Evolutionary conservation across 2,797 vertebrate species (phyloP).

Genomic region (Enteromius argenteus): DNA sequence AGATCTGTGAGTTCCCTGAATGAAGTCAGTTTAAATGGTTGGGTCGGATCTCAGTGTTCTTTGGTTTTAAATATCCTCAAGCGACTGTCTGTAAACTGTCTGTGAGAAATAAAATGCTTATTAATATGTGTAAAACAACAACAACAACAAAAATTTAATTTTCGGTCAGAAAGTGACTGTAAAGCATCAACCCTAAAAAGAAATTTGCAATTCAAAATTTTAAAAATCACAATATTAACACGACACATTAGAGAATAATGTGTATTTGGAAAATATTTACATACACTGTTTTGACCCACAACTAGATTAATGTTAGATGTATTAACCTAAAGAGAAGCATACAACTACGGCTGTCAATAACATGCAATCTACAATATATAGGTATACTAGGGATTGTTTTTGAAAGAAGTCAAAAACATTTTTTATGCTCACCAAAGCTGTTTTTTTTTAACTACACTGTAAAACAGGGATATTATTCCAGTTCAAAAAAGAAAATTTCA

Average conservation of each 20-base stretch:
- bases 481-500: neutral
- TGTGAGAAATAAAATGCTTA: neutral
- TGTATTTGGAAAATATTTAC: neutral
- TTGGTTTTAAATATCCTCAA: neutral
- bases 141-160: too few relatives aligned
- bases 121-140: neutral
- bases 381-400: neutral
- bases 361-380: neutral
- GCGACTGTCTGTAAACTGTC: neutral
- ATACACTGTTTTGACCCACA: neutral
- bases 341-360: neutral
- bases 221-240: neutral
- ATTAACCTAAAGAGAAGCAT: neutral
- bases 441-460: too few relatives aligned
- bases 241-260: neutral
- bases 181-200: neutral
- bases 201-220: neutral
- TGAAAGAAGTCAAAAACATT: too few relatives aligned
- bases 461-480: neutral
- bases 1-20: constrained; percentile 15
- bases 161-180: neutral
- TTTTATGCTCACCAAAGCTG: neutral
- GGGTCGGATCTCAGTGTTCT: neutral
- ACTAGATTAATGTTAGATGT: neutral
- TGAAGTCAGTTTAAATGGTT: neutral